These are phyloP conservation scores for Entomyzon cyanotis DNA, from an alignment of 2,113 vertebrate species.

Conservation along the genomic window DNA sequence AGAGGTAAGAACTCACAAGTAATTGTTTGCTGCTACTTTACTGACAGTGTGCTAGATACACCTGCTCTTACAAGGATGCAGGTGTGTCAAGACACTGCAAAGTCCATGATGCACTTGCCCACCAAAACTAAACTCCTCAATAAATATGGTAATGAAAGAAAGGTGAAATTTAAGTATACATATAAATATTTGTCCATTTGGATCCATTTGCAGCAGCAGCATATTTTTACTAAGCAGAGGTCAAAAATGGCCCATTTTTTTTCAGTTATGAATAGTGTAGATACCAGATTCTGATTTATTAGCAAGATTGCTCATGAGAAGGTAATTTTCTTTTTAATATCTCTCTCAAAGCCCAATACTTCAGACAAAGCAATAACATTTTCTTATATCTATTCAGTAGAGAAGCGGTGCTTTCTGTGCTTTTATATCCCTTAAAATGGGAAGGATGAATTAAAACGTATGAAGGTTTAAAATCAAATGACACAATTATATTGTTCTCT, in stretches of 20 bases:
- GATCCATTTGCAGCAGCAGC: not conserved
- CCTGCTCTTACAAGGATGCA: not conserved
- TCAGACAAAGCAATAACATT: not conserved
- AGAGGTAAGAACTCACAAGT: not conserved
- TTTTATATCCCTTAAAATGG: not conserved
- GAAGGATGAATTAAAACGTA: not conserved
- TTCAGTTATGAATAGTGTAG: not conserved
- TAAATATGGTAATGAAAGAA: not conserved
- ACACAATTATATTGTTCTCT: not conserved
- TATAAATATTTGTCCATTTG: not conserved
- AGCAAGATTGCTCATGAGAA: not conserved
- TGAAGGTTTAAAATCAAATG: not conserved
- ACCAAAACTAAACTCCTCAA: not conserved
- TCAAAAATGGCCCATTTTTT: not conserved
- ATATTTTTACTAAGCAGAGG: not conserved
- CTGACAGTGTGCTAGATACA: not conserved
- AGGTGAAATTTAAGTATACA: not conserved
- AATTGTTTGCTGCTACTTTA: not conserved
- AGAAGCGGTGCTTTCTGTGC: not conserved
- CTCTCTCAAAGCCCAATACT: not conserved
- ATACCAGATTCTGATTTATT: not conserved
- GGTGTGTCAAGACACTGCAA: not conserved
- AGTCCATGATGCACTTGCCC: not conserved
- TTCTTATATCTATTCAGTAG: not conserved
- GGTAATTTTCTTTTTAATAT: not conserved